Evolutionary conservation across 1,140 invertebrate species (phyloP).

Genomic region (Aphis gossypii): DNA sequence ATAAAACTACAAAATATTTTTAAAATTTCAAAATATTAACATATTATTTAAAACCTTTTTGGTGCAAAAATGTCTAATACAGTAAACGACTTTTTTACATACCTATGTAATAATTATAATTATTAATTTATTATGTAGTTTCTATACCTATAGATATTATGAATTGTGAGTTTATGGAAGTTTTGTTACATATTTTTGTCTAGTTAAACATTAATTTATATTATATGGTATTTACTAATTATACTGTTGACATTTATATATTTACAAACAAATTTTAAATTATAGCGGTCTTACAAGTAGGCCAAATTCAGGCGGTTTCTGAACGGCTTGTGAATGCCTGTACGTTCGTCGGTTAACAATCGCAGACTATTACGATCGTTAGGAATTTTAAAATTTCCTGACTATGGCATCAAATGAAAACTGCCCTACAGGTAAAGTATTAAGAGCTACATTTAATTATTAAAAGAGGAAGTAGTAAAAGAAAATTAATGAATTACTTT

Average conservation of each 20-base stretch:
- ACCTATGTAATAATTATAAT: too few relatives aligned
- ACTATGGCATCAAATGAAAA: constrained; percentile 58
- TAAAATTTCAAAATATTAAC: not conserved
- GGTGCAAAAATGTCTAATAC: not conserved
- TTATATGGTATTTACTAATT: not conserved
- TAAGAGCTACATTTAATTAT: not conserved
- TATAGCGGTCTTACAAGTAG: constrained; percentile 52
- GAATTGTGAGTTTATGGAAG: not conserved
- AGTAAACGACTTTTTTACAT: not conserved
- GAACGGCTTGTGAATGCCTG: constrained; percentile 58
- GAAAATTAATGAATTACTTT: not conserved
- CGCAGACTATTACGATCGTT: constrained; percentile 51
- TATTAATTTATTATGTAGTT: not conserved
- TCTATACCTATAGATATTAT: not conserved
- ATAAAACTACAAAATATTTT: not conserved
- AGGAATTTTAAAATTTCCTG: constrained; percentile 58
- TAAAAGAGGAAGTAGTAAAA: not conserved
- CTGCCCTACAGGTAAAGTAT: constrained; percentile 40
- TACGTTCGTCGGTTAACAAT: constrained; percentile 52
- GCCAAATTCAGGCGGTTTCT: constrained; percentile 40
- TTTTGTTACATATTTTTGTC: not conserved
- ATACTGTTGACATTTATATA: not conserved
- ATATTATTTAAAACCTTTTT: not conserved
- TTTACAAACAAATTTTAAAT: not conserved
- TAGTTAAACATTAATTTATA: not conserved